These are phyloP conservation scores for Arion vulgaris DNA, from an alignment of 1,140 invertebrate species.

Conservation along the genomic window DNA sequence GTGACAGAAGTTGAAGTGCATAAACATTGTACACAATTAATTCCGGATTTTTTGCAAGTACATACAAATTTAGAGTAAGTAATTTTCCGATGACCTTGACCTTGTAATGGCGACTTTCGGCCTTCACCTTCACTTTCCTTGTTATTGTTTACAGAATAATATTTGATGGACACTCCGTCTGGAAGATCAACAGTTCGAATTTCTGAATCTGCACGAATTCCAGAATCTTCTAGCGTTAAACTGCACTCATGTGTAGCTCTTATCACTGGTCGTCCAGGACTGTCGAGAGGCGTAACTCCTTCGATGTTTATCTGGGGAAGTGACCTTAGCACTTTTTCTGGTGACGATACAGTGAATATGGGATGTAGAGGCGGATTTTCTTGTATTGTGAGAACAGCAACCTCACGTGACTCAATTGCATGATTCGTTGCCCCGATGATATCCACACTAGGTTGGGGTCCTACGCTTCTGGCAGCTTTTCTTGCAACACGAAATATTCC, in stretches of 20 bases:
- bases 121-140: background rate
- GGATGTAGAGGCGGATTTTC: background rate
- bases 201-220: background rate
- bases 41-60: background rate
- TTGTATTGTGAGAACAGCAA: background rate
- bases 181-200: background rate
- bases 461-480: conserved; percentile 30
- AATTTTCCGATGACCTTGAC: background rate
- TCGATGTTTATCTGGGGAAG: background rate
- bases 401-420: background rate
- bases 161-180: background rate
- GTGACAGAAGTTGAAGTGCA: background rate
- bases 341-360: background rate
- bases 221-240: background rate
- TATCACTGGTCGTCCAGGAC: background rate
- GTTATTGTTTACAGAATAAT: background rate
- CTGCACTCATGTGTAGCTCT: background rate
- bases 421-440: background rate
- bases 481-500: conserved; percentile 42
- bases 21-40: background rate
- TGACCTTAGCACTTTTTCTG: background rate
- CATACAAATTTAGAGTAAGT: background rate
- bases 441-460: background rate
- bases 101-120: background rate
- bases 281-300: background rate